phyloP scores from a whole-genome alignment of 2,888 invertebrate species.

The Diarsia dahlii region DNA sequence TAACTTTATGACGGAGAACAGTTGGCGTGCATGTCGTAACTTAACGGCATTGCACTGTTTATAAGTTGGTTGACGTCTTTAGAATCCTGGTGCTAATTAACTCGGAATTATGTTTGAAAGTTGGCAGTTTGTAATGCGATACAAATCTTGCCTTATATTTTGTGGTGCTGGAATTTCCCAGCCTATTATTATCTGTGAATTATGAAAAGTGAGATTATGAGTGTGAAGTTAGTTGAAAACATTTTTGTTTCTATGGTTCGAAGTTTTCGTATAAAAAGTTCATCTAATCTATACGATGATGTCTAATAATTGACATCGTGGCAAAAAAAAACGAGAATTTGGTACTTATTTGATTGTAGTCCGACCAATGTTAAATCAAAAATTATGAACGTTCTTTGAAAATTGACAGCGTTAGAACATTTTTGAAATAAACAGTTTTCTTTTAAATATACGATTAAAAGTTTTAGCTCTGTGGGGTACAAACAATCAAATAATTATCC shows the following conservation, averaged over 20 bases:
- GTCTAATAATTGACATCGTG: not conserved
- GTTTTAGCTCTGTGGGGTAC: not conserved
- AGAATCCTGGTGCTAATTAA: constrained; percentile 20
- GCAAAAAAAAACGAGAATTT: too few species aligned
- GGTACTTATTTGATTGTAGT: too few species aligned
- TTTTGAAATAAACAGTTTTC: too few species aligned
- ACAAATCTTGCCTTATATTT: not conserved
- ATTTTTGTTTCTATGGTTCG: not conserved
- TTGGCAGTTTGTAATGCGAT: constrained; percentile 8
- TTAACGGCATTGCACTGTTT: constrained; percentile 32
- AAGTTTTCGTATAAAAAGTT: not conserved
- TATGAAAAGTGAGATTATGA: not conserved
- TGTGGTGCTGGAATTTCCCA: not conserved
- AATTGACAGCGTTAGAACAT: too few species aligned
- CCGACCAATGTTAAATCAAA: too few species aligned
- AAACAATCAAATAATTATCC: not conserved
- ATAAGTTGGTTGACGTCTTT: constrained; percentile 47
- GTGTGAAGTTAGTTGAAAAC: not conserved
- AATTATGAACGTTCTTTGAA: too few species aligned
- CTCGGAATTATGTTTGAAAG: constrained; percentile 30
- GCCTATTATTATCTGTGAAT: not conserved
- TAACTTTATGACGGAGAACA: constrained; percentile 51
- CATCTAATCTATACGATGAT: not conserved
- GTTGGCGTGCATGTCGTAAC: constrained; percentile 57
- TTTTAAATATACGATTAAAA: too few species aligned